Evolutionary conservation across 2,797 vertebrate genomes (phyloP).

Genomic region (Falco rusticolus): DNA sequence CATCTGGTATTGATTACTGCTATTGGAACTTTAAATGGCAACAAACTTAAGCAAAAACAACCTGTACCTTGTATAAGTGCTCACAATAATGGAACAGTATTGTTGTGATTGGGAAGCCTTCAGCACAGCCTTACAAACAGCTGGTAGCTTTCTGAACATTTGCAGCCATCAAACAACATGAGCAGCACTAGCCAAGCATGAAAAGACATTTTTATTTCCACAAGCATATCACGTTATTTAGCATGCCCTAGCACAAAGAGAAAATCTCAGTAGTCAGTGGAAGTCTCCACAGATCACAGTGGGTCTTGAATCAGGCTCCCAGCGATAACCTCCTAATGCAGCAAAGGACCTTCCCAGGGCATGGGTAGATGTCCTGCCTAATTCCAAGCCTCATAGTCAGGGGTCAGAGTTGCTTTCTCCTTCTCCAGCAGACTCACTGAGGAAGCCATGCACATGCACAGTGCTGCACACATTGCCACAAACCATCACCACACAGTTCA

Average conservation of each 20-base stretch:
- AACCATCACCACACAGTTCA: rapidly evolving
- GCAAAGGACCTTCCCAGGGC: neutral
- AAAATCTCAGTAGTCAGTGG: neutral
- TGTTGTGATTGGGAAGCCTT: neutral
- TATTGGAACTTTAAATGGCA: neutral
- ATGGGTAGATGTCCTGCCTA: neutral
- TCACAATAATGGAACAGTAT: neutral
- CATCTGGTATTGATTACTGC: neutral
- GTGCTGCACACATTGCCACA: neutral
- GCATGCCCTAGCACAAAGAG: neutral
- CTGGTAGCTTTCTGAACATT: neutral
- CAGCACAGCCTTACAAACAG: neutral
- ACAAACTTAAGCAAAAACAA: neutral
- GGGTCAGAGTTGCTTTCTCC: neutral
- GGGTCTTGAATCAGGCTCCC: neutral
- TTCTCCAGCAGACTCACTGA: neutral
- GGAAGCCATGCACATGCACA: rapidly evolving
- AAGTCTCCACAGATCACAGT: neutral
- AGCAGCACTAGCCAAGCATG: neutral
- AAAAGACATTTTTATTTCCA: neutral
- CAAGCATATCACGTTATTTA: rapidly evolving
- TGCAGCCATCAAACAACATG: neutral
- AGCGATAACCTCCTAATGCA: too few species aligned
- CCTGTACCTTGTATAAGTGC: neutral
- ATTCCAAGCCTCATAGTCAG: neutral